These are phyloP conservation scores for Xanthostigma xanthostigma DNA, from an alignment of 2,888 invertebrate species.

Conservation along the genomic window DNA sequence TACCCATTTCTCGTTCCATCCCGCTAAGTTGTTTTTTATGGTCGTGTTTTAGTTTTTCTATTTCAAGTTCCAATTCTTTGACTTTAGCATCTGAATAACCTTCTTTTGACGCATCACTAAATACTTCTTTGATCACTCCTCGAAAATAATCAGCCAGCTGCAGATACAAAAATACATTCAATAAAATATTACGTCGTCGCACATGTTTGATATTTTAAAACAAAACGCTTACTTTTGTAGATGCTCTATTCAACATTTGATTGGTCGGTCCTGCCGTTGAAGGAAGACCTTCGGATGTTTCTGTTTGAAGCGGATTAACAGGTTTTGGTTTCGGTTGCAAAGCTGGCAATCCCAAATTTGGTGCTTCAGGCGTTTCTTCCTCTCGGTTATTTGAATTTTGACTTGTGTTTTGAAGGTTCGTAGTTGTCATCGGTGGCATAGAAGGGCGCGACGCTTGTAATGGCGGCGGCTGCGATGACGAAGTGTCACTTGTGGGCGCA, in stretches of 20 bases:
- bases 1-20: conserved; percentile 35
- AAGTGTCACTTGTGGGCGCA: too few species aligned
- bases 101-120: conserved; percentile 44
- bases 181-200: not conserved
- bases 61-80: conserved; percentile 44
- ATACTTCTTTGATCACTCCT: conserved; percentile 48
- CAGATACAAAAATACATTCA: conserved; percentile 10
- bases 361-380: too few species aligned
- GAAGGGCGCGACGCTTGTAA: not conserved
- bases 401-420: too few species aligned
- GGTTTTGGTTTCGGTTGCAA: conserved; percentile 28
- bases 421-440: too few species aligned
- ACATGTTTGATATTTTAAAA: not conserved
- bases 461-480: not conserved
- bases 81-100: conserved; percentile 40
- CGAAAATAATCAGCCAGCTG: conserved; percentile 57
- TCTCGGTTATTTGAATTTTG: too few species aligned
- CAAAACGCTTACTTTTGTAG: conserved; percentile 35
- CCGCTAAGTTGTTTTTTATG: conserved; percentile 61
- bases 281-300: conserved; percentile 24
- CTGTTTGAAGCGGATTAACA: not conserved
- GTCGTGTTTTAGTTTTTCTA: conserved; percentile 54
- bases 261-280: conserved; percentile 40
- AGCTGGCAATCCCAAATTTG: conserved; percentile 20
- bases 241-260: conserved; percentile 39